Evolutionary conservation across 2,888 invertebrate genomes (phyloP).

Genomic region (Bombyx huttoni): DNA sequence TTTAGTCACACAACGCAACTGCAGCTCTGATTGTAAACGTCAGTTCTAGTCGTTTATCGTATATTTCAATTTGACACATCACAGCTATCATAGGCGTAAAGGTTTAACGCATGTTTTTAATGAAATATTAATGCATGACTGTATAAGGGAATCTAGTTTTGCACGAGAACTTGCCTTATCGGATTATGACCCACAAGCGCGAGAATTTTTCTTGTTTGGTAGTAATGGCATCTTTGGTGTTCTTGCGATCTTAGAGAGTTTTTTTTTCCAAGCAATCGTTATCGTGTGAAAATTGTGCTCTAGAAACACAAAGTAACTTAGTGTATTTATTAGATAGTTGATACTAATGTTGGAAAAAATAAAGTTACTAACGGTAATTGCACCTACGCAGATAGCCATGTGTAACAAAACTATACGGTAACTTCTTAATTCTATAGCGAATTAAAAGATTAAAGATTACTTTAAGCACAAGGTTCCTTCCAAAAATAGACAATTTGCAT

Average conservation of each 20-base stretch:
- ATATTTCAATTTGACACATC: conserved; percentile 60
- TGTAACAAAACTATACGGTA: too few relatives aligned
- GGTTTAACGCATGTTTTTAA: conserved; percentile 29
- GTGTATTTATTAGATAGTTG: background rate
- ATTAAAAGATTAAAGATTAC: too few relatives aligned
- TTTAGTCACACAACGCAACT: background rate
- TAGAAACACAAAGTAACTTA: background rate
- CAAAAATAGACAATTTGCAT: too few relatives aligned
- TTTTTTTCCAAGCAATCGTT: background rate
- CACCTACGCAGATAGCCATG: background rate
- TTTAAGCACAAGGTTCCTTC: too few relatives aligned
- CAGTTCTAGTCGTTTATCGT: conserved; percentile 23
- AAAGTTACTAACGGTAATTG: background rate
- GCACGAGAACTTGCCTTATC: conserved; percentile 24
- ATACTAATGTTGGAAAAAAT: background rate
- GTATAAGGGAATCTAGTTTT: conserved; percentile 23
- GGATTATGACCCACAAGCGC: conserved; percentile 16
- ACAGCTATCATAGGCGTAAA: conserved; percentile 20
- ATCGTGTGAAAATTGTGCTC: background rate
- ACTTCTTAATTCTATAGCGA: too few relatives aligned
- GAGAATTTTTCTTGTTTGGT: conserved; percentile 12
- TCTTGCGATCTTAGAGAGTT: background rate
- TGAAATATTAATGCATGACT: conserved; percentile 39
- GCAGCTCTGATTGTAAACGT: conserved; percentile 30
- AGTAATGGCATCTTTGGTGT: conserved; percentile 9